phyloP scores from a whole-genome alignment of 2,797 vertebrate species.

The Protosalanx chinensis region DNA sequence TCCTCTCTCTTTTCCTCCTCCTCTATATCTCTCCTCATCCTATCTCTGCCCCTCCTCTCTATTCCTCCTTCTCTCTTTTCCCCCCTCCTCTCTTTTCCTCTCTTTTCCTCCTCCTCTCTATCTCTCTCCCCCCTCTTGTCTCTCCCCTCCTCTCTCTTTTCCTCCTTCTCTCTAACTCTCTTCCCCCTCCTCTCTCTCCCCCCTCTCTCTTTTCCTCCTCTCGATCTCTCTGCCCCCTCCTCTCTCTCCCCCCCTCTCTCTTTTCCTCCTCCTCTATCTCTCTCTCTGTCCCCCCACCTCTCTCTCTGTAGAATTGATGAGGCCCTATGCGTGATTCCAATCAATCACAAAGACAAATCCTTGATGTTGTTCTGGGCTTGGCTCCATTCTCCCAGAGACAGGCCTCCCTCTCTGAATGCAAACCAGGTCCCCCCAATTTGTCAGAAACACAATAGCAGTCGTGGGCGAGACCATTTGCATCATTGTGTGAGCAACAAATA shows the following conservation, averaged over 20 bases:
- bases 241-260: too few species aligned
- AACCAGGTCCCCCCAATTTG: conserved; percentile 68
- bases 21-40: too few species aligned
- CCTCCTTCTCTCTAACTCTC: too few species aligned
- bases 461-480: conserved; percentile 69
- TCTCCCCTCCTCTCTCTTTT: too few species aligned
- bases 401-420: conserved; percentile 59
- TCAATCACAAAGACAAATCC: conserved; percentile 69
- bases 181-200: too few species aligned
- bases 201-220: too few species aligned
- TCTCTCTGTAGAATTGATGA: conserved; percentile 49
- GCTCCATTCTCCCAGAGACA: conserved; percentile 63
- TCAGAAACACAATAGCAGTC: conserved; percentile 66
- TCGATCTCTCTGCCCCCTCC: too few species aligned
- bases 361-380: conserved; percentile 41
- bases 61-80: background rate
- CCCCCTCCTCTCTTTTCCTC: too few species aligned
- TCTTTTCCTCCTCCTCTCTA: too few species aligned
- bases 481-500: conserved; percentile 72
- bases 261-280: background rate
- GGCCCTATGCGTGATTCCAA: conserved; percentile 64
- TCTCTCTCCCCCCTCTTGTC: too few species aligned
- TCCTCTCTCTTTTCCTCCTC: too few species aligned
- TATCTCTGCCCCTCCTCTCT: background rate
- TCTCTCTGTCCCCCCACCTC: background rate